phyloP scores from a whole-genome alignment of 1,140 invertebrate species.

The Macrostomum lignano region DNA sequence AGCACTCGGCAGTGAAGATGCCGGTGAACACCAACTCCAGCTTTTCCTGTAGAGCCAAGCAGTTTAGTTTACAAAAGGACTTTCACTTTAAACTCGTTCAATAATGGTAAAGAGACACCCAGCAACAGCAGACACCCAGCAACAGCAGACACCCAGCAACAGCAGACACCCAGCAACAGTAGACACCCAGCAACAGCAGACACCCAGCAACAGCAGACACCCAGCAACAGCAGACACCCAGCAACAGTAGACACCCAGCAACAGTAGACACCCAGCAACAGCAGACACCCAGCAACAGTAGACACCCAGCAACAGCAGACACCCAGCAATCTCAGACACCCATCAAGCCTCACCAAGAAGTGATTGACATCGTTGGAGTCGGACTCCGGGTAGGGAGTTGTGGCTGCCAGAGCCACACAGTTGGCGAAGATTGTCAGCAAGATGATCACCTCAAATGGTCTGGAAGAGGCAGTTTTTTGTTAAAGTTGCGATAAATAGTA shows the following conservation, averaged over 20 bases:
- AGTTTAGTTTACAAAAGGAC: too few relatives aligned
- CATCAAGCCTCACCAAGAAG: constrained; percentile 50
- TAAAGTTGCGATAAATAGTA: constrained; percentile 36
- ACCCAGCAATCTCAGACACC: too few relatives aligned
- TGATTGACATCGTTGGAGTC: constrained; percentile 81
- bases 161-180: too few relatives aligned
- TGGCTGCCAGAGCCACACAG: constrained; percentile 86
- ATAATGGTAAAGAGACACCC: background rate
- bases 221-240: too few relatives aligned
- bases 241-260: too few relatives aligned
- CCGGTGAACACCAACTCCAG: constrained; percentile 92
- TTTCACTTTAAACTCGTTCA: background rate
- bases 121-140: background rate
- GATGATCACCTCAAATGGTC: constrained; percentile 96
- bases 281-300: too few relatives aligned
- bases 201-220: too few relatives aligned
- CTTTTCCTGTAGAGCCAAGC: constrained; percentile 76
- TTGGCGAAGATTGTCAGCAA: constrained; percentile 94
- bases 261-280: too few relatives aligned
- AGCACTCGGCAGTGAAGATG: constrained; percentile 86
- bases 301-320: too few relatives aligned
- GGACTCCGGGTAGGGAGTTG: constrained; percentile 74
- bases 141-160: background rate
- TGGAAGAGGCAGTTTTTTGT: constrained; percentile 25
- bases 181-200: too few relatives aligned